A percentile compares a stretch with the other conserved stretches of the same genome.
Conservation (phyloP, 1,140 invertebrate species). For the Ectropis grisescens region DNA sequence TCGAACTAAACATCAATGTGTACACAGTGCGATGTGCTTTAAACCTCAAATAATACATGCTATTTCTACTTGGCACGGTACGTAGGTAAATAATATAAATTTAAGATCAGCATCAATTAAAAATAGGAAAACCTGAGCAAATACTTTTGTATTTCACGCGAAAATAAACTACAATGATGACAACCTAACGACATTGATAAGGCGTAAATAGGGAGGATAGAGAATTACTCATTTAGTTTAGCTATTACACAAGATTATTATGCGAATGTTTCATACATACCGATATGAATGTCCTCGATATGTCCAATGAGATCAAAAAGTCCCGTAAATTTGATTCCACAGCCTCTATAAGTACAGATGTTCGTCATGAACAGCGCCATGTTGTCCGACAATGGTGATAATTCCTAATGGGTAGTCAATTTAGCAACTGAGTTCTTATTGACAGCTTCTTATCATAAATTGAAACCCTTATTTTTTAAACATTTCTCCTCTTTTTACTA, state of each 20-base stretch:
- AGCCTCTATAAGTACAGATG: conserved; percentile 89
- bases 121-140: too few species aligned
- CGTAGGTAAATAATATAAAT: conserved; percentile 9
- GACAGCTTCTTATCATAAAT: too few species aligned
- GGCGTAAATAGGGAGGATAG: conserved; percentile 40
- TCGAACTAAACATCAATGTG: conserved; percentile 16
- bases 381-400: conserved; percentile 55
- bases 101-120: conserved; percentile 26
- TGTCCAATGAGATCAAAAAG: conserved; percentile 85
- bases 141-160: conserved; percentile 15
- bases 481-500: too few species aligned
- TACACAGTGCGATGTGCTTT: conserved; percentile 5
- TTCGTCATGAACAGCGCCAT: conserved; percentile 91
- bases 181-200: conserved; percentile 57
- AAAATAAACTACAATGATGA: conserved; percentile 43
- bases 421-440: conserved; percentile 18
- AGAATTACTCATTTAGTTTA: conserved; percentile 14
- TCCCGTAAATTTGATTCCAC: conserved; percentile 84
- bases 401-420: conserved; percentile 29
- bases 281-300: conserved; percentile 88
- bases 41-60: background rate
- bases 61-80: background rate
- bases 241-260: conserved; percentile 20
- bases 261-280: conserved; percentile 70
- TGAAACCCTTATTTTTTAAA: too few species aligned